Evolutionary conservation across 2,113 vertebrate species (phyloP), one percentile per base, ranked within the genome.

Genomic region (Corythornis cristatus): DNA sequence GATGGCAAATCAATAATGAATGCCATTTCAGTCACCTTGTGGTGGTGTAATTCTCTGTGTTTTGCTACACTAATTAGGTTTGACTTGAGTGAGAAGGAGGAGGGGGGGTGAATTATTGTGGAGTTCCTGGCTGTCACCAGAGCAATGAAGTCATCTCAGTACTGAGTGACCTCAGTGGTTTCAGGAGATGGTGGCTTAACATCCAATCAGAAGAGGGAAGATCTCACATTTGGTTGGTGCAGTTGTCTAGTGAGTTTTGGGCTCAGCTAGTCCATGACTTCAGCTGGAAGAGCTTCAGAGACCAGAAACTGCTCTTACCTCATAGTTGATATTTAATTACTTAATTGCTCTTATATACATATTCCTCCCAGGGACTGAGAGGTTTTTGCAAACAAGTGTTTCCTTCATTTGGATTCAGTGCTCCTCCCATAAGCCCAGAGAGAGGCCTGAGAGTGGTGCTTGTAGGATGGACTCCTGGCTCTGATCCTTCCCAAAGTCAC

Each of bases 1-100:
- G 88, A 96, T 86, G 61, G 82, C 70, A 92, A 89, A 97, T 97
- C 96, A 96, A 96, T 95, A 94, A 95, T 25, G 73, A 84, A 94
- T 81, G 93, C 84, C 93, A 64, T 78, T 91, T 85, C 58, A 83
- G 88, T 95, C 96, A 93, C 92, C 92, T 97, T 93, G 93, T 81
- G 94, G 78, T 85, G 71, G 19, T 92, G 86, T 93, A 86, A 91
- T 95, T 97, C 94, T 95, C 89, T 54, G 53, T 88, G 89, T 91
- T 95, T 96, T 89, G 42, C 66, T 90, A 48, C 54, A 53, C 91
- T 96, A 90, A 90, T 93, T 86, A 96, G 18, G 42, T 77, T 79
- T 93, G 64, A 68, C 94, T 96, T 89, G 74, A 88, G 51, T 64
- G 79, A 88, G 90, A 93, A 81, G 66, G 19, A 56, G 80, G 72